A percentile compares a stretch with the other conserved stretches of the same genome.
Conservation (phyloP, 2,113 vertebrate species). For the Poeciliopsis retropinna region DNA sequence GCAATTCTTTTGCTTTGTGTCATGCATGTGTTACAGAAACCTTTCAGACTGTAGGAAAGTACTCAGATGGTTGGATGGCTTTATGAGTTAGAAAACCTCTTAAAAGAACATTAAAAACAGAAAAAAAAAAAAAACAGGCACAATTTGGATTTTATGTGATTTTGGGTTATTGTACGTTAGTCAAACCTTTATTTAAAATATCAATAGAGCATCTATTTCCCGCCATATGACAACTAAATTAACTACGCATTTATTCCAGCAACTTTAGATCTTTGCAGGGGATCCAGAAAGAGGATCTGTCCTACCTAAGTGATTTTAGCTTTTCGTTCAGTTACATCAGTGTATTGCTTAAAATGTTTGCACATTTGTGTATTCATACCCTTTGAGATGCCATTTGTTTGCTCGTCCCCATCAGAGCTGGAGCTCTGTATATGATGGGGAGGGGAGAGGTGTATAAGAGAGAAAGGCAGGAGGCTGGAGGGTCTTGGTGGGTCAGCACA, state of each 20-base stretch:
- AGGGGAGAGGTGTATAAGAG: constrained; percentile 6
- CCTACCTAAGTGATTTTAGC: constrained; percentile 14
- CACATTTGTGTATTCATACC: constrained; percentile 13
- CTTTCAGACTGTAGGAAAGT: background rate
- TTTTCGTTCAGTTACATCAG: background rate
- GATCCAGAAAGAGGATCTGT: constrained; percentile 40
- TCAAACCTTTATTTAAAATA: background rate
- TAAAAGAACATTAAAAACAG: background rate
- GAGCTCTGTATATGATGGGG: constrained; percentile 22
- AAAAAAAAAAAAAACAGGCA: background rate
- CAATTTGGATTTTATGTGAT: background rate
- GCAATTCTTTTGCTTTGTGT: background rate
- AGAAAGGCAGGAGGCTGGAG: constrained; percentile 67
- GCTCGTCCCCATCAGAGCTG: constrained; percentile 27
- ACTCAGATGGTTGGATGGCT: background rate
- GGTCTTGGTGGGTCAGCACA: constrained; percentile 82
- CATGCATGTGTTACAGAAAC: background rate
- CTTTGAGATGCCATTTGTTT: constrained; percentile 36
- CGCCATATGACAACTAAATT: background rate
- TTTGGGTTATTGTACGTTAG: background rate
- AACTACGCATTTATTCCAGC: background rate
- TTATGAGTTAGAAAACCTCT: background rate
- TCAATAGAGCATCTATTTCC: background rate
- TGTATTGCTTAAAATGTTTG: constrained; percentile 19
- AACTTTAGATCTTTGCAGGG: constrained; percentile 23